phyloP scores from a whole-genome alignment of 2,797 vertebrate genomes.

The Odontamblyopus rebecca region DNA sequence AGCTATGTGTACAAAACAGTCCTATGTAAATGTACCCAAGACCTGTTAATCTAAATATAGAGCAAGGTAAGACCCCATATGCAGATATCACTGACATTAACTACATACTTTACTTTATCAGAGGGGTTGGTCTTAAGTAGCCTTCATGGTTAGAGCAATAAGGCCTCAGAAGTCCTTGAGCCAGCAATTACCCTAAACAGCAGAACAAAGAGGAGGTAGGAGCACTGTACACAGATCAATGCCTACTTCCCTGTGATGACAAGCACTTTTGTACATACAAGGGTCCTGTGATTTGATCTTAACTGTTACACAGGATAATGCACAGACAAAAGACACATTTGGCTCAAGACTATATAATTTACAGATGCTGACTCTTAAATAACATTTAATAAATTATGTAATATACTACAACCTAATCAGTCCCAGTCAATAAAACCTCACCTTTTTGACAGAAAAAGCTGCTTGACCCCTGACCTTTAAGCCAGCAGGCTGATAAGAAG shows the following conservation, averaged over 20 bases:
- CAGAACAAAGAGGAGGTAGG: constrained; percentile 27
- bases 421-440: constrained; percentile 30
- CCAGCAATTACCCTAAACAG: constrained; percentile 54
- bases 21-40: not conserved
- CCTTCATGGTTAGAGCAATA: constrained; percentile 44
- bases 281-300: constrained; percentile 7
- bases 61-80: constrained; percentile 6
- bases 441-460: constrained; percentile 36
- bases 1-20: not conserved
- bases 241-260: constrained; percentile 29
- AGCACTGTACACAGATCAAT: constrained; percentile 57
- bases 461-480: constrained; percentile 35
- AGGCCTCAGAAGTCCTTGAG: constrained; percentile 52
- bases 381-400: not conserved
- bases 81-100: constrained; percentile 10
- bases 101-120: constrained; percentile 20
- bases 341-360: not conserved
- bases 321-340: no score
- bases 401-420: constrained; percentile 20
- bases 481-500: constrained; percentile 39
- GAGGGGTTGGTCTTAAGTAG: constrained; percentile 26
- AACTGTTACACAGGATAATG: not conserved
- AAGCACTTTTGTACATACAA: constrained; percentile 17
- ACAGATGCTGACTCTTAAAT: not conserved
- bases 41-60: not conserved